These are phyloP conservation scores for Drosophila algonquin DNA, from an alignment of 2,888 invertebrate species.

Conservation along the genomic window DNA sequence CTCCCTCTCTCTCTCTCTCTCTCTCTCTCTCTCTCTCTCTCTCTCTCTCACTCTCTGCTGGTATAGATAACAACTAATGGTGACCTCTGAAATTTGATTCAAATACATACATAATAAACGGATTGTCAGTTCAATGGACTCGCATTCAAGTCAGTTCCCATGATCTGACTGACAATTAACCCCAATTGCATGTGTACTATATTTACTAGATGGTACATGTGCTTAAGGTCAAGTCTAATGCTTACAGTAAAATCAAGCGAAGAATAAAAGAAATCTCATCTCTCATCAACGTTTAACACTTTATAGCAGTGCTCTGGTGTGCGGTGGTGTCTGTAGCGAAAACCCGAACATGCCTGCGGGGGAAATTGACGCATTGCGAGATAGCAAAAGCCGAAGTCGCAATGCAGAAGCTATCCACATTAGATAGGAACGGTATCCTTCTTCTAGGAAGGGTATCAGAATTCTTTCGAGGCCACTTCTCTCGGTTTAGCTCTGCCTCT, in stretches of 20 bases:
- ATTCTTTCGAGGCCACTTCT: not conserved
- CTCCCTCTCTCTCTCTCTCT: slow-evolving; percentile 1
- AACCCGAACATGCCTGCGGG: too few species aligned
- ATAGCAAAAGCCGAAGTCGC: too few species aligned
- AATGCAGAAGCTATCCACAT: too few species aligned
- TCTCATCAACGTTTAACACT: not conserved
- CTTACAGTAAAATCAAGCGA: not conserved
- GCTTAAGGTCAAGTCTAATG: slow-evolving; percentile 21
- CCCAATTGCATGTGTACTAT: slow-evolving; percentile 10
- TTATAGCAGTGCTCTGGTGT: too few species aligned
- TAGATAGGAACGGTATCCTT: too few species aligned
- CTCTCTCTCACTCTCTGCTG: slow-evolving; percentile 11
- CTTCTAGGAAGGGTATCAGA: too few species aligned
- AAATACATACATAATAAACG: slow-evolving; percentile 8
- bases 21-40: not conserved
- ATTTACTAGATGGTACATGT: not conserved
- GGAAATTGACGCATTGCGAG: too few species aligned
- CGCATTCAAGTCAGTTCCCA: slow-evolving; percentile 10
- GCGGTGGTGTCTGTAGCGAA: too few species aligned
- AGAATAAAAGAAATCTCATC: not conserved
- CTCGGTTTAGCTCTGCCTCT: not conserved
- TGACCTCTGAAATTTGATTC: slow-evolving; percentile 35
- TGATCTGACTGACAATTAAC: slow-evolving; percentile 14
- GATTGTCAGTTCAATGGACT: slow-evolving; percentile 27
- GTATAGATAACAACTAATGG: slow-evolving; percentile 17